Percentiles rank a stretch among this genome's conserved stretches.
These are phyloP conservation scores for Drosophila jambulina DNA, from an alignment of 1,140 invertebrate species.

Conservation along the genomic window DNA sequence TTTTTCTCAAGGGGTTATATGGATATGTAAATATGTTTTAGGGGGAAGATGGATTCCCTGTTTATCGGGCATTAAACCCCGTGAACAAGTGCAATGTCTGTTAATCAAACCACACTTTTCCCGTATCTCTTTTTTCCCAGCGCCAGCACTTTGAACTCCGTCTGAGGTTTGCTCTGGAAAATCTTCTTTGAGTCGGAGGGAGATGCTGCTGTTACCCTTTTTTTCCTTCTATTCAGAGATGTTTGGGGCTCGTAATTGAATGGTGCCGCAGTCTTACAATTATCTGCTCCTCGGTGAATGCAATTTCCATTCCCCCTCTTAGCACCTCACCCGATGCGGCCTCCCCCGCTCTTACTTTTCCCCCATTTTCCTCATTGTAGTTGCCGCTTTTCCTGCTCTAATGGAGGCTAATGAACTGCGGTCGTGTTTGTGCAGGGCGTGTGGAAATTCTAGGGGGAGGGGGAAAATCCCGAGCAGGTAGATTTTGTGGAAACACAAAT, in stretches of 20 bases:
- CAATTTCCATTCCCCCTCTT: conserved; percentile 14
- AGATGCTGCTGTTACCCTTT: conserved; percentile 58
- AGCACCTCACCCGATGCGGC: conserved; percentile 1
- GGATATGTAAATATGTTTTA: conserved; percentile 23
- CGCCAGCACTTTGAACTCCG: conserved; percentile 67
- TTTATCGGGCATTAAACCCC: conserved; percentile 75
- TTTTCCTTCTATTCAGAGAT: conserved; percentile 27
- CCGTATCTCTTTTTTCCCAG: conserved; percentile 9
- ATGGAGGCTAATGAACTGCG: conserved; percentile 74
- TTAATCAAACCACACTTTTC: conserved; percentile 25
- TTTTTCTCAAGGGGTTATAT: conserved; percentile 43
- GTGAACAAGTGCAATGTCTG: conserved; percentile 57
- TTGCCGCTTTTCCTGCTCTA: conserved; percentile 64
- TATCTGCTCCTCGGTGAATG: conserved; percentile 46
- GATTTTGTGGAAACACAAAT: conserved; percentile 23
- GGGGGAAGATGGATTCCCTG: conserved; percentile 9
- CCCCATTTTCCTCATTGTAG: conserved; percentile 51
- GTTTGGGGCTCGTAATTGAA: conserved; percentile 49
- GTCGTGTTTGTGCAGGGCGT: conserved; percentile 1
- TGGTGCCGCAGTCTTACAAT: conserved; percentile 42
- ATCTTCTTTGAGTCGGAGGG: conserved; percentile 34
- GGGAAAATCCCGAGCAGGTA: conserved; percentile 48
- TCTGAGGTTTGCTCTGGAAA: conserved; percentile 44
- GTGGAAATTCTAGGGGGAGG: background rate
- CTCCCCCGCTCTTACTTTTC: conserved; percentile 1